Base-by-base conservation (phyloP, 1,140 invertebrate genomes). In the Lepidurus arcticus region DNA sequence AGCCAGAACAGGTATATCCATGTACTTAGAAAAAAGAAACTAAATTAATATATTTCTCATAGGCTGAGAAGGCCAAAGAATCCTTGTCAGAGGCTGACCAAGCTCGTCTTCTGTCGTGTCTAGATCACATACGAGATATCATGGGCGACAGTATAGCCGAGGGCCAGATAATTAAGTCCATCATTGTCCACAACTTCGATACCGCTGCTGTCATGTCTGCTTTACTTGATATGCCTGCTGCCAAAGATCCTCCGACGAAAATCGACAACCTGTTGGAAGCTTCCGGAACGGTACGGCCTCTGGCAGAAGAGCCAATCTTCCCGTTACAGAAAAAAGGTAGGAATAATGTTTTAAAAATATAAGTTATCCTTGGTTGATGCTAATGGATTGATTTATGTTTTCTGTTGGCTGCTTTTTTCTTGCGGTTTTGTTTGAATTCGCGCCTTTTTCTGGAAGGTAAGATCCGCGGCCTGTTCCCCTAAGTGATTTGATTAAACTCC, bases 71-170 rank as follows among this genome's bases (percentile, higher is more conserved):
- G 26, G 13, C 73, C 24, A 47, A 75, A 45, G 42, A 73, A 16
- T 74, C 78, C 81, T 85, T 92, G 8, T 87, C 87, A 79, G 91
- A 92, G 75, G 80, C 89, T 1, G 91, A 93, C 74, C 88, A 89
- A 86, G 91, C 88, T 0, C 91, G 90, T 83, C 85, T 97, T 6
- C 89, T 91, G 81, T 94, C 92, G 1, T 96, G 94, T 82, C 86
- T 97, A 10, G 93, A 96, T 83, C 89, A 92, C 83, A 88, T 97
- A 16, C 88, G 91, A 78, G 91, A 91, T 83, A 88, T 96, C 44
- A 88, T 96, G 76, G 94, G 93, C 44, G 92, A 95, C 79, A 87
- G 90, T 0, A 84, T 91, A 42, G 87, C 92, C 1, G 92, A 94
- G 79, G 86, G 89, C 78, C 86, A 89, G 45, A 87, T 96, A 24